Base-by-base conservation (phyloP, 2,113 vertebrate genomes). In the Edolisoma coerulescens region DNA sequence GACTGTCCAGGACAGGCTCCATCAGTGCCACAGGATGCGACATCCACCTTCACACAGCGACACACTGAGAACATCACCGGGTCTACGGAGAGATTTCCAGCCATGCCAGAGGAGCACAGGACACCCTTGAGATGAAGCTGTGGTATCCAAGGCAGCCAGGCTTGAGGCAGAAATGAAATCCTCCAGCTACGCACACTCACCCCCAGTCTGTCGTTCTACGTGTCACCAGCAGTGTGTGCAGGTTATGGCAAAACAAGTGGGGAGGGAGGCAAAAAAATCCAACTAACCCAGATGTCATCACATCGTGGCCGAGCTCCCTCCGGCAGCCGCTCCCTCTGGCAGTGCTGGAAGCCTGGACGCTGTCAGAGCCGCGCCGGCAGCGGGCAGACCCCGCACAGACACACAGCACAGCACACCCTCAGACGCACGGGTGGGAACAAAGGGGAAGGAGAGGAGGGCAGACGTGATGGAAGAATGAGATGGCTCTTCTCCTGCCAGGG, bases 381-480 rank as follows among this genome's bases (percentile, higher is more conserved):
- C 88, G 16, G 81, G 78, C 80, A 71, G 96, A 74, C 86, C 93
- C 95, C 92, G 54, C 96, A 96, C 93, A 95, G 95, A 98, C 94
- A 97, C 89, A 87, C 89, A 96, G 91, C 89, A 90, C 93, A 87
- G 93, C 45, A 80, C 86, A 76, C 49, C 92, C 96, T 90, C 90
- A 89, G 96, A 97, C 89, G 89, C 96, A 97, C 75, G 67, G 86
- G 97, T 94, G 96, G 76, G 89, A 96, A 95, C 91, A 90, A 24
- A 84, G 75, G 68, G 94, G 80, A 12, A 93, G 83, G 94, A 96
- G 81, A 94, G 94, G 84, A 93, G 93, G 97, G 96, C 96, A 47
- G 95, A 91, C 95, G 95, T 88, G 97, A 97, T 95, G 96, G 97
- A 97, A 87, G 76, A 93, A 98, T 97, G 98, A 98, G 97, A 96